Conservation (phyloP, 2,888 invertebrate genomes). For the Coleophora deauratella region DNA sequence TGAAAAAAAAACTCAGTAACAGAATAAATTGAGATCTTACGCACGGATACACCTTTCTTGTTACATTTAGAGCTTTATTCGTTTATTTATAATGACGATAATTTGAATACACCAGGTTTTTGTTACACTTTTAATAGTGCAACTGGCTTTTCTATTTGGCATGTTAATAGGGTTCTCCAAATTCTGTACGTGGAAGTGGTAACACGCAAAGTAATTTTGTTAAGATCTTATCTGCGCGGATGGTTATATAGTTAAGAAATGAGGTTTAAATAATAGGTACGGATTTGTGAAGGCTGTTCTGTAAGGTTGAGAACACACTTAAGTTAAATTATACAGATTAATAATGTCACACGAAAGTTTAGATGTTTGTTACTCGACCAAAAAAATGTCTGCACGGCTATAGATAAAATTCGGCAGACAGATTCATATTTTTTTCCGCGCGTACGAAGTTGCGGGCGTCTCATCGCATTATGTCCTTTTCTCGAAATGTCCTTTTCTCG, state of each 20-base stretch:
- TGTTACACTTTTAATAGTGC: constrained; percentile 5
- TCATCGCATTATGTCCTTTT: too few species aligned
- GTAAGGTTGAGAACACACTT: neutral
- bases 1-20: too few species aligned
- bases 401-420: too few species aligned
- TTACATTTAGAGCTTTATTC: too few species aligned
- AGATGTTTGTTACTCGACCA: too few species aligned
- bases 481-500: too few species aligned
- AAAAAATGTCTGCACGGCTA: too few species aligned
- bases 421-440: too few species aligned
- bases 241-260: constrained; percentile 60
- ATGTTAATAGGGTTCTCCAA: constrained; percentile 33
- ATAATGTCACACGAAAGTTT: too few species aligned
- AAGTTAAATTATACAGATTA: neutral
- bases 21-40: too few species aligned
- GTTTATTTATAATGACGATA: constrained; percentile 6
- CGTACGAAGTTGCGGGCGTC: too few species aligned
- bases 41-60: neutral
- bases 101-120: constrained; percentile 15
- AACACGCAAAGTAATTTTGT: constrained; percentile 57
- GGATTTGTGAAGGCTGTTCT: constrained; percentile 33
- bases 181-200: constrained; percentile 47
- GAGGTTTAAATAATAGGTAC: constrained; percentile 47
- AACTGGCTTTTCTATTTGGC: constrained; percentile 20
- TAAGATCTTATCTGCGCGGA: constrained; percentile 63